Conservation (phyloP, 2,888 invertebrate species). For the Carcina quercana region DNA sequence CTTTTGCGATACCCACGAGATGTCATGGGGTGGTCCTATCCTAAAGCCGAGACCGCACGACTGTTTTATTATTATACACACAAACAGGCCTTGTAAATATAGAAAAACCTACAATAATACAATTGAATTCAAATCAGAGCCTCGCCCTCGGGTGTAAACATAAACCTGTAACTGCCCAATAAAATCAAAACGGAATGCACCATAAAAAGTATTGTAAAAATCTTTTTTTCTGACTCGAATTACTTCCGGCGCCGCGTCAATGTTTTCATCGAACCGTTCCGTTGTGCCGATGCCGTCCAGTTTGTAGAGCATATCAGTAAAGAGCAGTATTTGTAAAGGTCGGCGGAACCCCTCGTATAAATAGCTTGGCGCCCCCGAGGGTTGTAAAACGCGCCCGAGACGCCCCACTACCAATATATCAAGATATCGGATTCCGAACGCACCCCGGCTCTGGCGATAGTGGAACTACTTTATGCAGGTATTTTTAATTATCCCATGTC, state of each 20-base stretch:
- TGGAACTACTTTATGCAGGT: constrained; percentile 27
- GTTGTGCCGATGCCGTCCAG: constrained; percentile 39
- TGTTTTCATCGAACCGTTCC: constrained; percentile 32
- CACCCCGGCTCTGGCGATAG: constrained; percentile 24
- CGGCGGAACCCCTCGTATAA: constrained; percentile 34
- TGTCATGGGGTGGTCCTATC: too few relatives aligned
- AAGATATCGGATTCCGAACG: constrained; percentile 54
- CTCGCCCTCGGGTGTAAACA: too few relatives aligned
- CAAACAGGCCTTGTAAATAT: too few relatives aligned
- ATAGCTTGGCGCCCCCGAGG: constrained; percentile 38
- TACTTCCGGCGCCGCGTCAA: constrained; percentile 1
- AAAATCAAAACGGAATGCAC: too few relatives aligned
- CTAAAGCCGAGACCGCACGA: too few relatives aligned
- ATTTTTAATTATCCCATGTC: constrained; percentile 37
- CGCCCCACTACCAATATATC: constrained; percentile 52
- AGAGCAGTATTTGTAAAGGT: constrained; percentile 59
- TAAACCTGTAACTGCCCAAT: too few relatives aligned
- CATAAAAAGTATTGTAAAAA: too few relatives aligned
- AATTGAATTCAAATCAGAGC: too few relatives aligned
- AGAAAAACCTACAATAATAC: too few relatives aligned
- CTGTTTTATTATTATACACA: too few relatives aligned
- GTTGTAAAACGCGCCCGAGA: constrained; percentile 45
- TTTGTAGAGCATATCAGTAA: constrained; percentile 55
- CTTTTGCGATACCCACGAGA: too few relatives aligned
- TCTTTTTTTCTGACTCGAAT: too few relatives aligned